Conservation (phyloP, 2,797 vertebrate species). For the Poecilia velifera region DNA sequence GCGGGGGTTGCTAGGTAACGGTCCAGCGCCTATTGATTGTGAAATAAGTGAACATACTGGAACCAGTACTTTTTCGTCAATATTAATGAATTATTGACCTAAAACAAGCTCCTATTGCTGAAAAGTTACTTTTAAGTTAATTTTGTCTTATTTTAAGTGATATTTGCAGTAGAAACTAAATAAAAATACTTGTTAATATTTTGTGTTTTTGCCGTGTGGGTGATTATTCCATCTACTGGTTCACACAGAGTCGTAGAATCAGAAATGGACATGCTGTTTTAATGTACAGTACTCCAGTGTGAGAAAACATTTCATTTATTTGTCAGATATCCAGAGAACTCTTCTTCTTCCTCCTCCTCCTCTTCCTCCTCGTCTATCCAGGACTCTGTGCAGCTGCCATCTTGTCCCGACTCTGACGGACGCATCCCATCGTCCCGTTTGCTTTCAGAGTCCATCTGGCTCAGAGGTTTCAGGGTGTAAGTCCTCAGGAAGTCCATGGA, state of each 20-base stretch:
- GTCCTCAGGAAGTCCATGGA: constrained; percentile 1
- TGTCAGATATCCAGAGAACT: constrained; percentile 6
- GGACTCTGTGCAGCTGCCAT: not conserved
- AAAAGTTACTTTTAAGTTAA: no score
- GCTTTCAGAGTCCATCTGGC: constrained; percentile 3
- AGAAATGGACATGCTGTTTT: not conserved
- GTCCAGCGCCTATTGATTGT: no score
- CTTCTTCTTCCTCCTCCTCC: constrained; percentile 9
- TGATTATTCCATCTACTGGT: not conserved
- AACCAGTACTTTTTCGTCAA: no score
- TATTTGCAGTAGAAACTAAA: no score
- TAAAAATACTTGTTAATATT: no score
- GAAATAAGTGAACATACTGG: no score
- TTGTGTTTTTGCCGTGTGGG: no score
- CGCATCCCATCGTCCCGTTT: not conserved
- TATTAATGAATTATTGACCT: no score
- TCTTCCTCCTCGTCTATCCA: constrained; percentile 19
- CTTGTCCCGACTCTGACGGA: not conserved
- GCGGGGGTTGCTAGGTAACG: no score
- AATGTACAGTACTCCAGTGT: not conserved
- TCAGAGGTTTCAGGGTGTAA: not conserved
- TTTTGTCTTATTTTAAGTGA: no score
- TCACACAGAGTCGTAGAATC: not conserved
- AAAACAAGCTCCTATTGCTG: no score
- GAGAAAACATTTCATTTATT: not conserved